Percentiles rank a stretch among this genome's conserved stretches.
These are phyloP conservation scores for Pemphredon lugubris DNA, from an alignment of 2,888 invertebrate genomes.

Conservation along the genomic window DNA sequence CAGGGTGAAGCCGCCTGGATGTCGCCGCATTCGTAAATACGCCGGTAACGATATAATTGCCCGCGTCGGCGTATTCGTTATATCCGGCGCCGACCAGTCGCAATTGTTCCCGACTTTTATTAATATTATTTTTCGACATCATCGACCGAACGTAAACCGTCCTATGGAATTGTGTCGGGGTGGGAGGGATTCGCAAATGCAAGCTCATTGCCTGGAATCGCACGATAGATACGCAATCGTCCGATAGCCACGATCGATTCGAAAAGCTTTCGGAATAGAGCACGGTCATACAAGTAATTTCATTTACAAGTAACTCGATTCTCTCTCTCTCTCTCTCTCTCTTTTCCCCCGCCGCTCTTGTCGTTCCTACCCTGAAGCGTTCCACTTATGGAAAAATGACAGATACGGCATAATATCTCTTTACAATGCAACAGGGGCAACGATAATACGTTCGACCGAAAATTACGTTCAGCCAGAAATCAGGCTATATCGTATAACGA, in stretches of 20 bases:
- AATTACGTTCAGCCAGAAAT: constrained; percentile 18
- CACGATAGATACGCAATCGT: constrained; percentile 17
- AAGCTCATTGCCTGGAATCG: constrained; percentile 11
- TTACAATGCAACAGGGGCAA: constrained; percentile 4
- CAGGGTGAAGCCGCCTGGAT: constrained; percentile 7
- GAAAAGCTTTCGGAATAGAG: constrained; percentile 8
- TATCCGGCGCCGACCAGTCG: constrained; percentile 26
- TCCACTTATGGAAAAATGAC: not conserved
- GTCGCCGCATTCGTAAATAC: constrained; percentile 53
- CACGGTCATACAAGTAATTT: constrained; percentile 21
- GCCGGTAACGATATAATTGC: constrained; percentile 46
- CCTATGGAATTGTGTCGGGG: too few species aligned
- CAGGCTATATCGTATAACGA: not conserved
- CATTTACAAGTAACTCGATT: constrained; percentile 22
- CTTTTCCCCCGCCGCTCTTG: not conserved
- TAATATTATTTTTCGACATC: constrained; percentile 41
- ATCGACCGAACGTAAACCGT: constrained; percentile 16
- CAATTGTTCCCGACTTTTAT: constrained; percentile 35
- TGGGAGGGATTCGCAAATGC: constrained; percentile 5
- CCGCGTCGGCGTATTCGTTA: constrained; percentile 35
- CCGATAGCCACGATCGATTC: constrained; percentile 18
- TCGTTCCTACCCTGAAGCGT: not conserved
- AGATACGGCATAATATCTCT: not conserved
- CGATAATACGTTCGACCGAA: constrained; percentile 17
- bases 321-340: constrained; percentile 8